These are phyloP conservation scores for Chromobotia macracanthus DNA, from an alignment of 2,797 vertebrate species.

Conservation along the genomic window DNA sequence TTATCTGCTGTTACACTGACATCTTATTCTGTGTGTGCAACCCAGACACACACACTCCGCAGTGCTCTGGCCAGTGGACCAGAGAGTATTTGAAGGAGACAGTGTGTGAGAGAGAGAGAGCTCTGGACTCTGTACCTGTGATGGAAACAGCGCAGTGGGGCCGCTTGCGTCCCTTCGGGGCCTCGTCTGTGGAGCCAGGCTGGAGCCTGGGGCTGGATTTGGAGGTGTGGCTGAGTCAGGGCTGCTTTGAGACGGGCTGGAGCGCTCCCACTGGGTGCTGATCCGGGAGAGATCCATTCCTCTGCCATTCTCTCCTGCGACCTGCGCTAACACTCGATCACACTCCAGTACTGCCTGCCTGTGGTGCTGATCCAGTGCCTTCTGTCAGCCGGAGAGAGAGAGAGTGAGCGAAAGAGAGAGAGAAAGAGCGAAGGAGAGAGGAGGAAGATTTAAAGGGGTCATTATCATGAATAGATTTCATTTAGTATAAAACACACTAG, in stretches of 20 bases:
- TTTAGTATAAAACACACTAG: background rate
- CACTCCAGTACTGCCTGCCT: constrained; percentile 74
- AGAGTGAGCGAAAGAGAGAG: constrained; percentile 34
- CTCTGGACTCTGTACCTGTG: constrained; percentile 43
- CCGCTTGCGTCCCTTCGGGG: constrained; percentile 36
- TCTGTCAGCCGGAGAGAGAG: constrained; percentile 71
- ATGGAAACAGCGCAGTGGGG: constrained; percentile 58
- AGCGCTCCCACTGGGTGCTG: constrained; percentile 85
- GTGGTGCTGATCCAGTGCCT: constrained; percentile 82
- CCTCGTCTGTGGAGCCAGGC: constrained; percentile 5
- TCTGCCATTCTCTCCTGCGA: constrained; percentile 88
- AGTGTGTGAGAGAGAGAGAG: background rate
- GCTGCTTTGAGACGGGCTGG: constrained; percentile 72
- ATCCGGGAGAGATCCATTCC: constrained; percentile 88
- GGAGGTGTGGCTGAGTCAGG: constrained; percentile 49
- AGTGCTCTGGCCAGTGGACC: constrained; percentile 26
- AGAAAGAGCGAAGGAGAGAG: background rate
- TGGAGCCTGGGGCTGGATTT: constrained; percentile 59
- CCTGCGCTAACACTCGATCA: constrained; percentile 78
- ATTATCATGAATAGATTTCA: background rate
- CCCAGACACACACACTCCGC: constrained; percentile 44
- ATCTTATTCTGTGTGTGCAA: background rate
- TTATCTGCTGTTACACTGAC: background rate
- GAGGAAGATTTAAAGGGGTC: background rate
- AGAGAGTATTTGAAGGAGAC: background rate